phyloP scores from a whole-genome alignment of 2,888 invertebrate genomes.

The Drosophila leonis region DNA sequence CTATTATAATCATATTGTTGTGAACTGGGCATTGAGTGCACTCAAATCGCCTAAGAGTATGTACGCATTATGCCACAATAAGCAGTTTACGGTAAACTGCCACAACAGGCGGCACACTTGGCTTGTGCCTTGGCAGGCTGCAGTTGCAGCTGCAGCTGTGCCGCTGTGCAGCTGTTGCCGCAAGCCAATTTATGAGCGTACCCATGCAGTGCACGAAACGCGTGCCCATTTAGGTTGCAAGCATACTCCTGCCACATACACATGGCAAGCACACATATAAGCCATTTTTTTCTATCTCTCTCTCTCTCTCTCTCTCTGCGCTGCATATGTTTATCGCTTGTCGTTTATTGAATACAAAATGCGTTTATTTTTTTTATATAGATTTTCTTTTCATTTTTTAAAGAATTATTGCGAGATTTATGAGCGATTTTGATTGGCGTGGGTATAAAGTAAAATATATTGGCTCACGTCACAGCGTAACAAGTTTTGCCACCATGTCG shows the following conservation, averaged over 20 bases:
- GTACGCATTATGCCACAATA: slow-evolving; percentile 33
- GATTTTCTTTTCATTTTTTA: slow-evolving; percentile 5
- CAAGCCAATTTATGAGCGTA: slow-evolving; percentile 41
- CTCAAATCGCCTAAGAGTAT: slow-evolving; percentile 18
- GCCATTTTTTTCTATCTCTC: slow-evolving; percentile 1
- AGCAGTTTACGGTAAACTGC: slow-evolving; percentile 41
- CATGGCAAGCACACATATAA: background rate
- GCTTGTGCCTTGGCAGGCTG: slow-evolving; percentile 1
- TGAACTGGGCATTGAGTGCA: slow-evolving; percentile 24
- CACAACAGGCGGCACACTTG: slow-evolving; percentile 19
- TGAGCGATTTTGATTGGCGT: slow-evolving; percentile 53
- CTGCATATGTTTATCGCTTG: slow-evolving; percentile 34
- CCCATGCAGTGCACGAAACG: slow-evolving; percentile 15
- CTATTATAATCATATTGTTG: slow-evolving; percentile 17
- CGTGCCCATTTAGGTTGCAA: slow-evolving; percentile 13
- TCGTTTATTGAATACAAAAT: slow-evolving; percentile 44
- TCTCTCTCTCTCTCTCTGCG: slow-evolving; percentile 1
- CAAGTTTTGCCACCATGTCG: slow-evolving; percentile 45
- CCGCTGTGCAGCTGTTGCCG: slow-evolving; percentile 5
- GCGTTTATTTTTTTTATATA: slow-evolving; percentile 29
- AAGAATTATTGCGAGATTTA: slow-evolving; percentile 50
- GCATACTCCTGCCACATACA: slow-evolving; percentile 1
- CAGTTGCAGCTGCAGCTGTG: slow-evolving; percentile 6
- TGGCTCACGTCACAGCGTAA: slow-evolving; percentile 54
- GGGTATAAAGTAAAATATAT: slow-evolving; percentile 47